A percentile compares a stretch with the other conserved stretches of the same genome.
Conservation (phyloP, 2,113 vertebrate species). For the Eudorcas thomsonii region DNA sequence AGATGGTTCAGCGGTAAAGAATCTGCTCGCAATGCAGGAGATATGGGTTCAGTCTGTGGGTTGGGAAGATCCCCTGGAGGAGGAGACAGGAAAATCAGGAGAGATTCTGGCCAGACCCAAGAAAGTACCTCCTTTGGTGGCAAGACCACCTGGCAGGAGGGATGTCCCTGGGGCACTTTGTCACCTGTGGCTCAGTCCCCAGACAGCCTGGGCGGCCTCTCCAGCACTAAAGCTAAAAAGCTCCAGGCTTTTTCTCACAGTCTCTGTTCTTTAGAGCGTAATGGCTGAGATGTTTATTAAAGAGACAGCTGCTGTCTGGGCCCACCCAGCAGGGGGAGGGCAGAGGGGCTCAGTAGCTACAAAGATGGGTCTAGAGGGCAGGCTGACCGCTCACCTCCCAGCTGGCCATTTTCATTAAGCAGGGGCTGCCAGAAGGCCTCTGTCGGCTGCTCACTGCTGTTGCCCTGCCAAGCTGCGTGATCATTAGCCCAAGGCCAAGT, state of each 20-base stretch:
- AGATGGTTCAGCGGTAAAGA: not conserved
- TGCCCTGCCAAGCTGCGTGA: not conserved
- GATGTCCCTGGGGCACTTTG: not conserved
- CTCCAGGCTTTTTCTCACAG: not conserved
- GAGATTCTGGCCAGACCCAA: not conserved
- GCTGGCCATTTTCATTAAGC: constrained; percentile 54
- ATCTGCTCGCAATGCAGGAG: not conserved
- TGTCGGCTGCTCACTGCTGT: not conserved
- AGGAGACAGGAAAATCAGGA: not conserved
- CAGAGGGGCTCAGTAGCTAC: not conserved
- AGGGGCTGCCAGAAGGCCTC: not conserved
- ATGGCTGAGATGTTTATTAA: constrained; percentile 43
- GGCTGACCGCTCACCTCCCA: constrained; percentile 44
- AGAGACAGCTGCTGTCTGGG: constrained; percentile 61
- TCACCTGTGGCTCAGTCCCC: not conserved
- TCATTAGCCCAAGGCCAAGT: constrained; percentile 5
- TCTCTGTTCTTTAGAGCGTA: not conserved
- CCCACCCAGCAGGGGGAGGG: constrained; percentile 31
- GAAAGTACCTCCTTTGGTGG: not conserved
- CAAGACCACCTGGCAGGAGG: not conserved
- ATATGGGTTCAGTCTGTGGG: fast-evolving
- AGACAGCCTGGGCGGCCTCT: not conserved
- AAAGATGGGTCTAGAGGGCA: constrained; percentile 50
- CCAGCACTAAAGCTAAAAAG: not conserved
- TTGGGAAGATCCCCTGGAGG: not conserved